Evolutionary conservation across 2,888 invertebrate genomes (phyloP).

Genomic region (Drosophila birchii): DNA sequence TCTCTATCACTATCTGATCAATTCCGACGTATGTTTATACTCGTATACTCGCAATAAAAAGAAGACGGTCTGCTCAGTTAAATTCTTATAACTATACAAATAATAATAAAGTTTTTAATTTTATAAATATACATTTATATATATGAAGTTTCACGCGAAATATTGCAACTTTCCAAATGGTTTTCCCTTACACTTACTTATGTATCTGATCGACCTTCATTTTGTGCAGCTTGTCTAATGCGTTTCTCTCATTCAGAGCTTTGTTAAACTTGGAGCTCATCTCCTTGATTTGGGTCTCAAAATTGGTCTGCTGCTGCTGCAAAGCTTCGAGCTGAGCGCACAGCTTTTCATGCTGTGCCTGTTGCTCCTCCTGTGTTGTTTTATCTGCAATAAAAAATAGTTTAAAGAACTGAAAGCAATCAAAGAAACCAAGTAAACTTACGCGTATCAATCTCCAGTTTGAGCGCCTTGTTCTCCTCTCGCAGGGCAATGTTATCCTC

Average conservation of each 20-base stretch:
- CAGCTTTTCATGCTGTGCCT: slow-evolving; percentile 78
- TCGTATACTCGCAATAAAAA: no score
- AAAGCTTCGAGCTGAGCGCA: slow-evolving; percentile 72
- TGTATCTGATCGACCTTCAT: slow-evolving; percentile 82
- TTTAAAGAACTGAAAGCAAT: background rate
- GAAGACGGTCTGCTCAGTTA: no score
- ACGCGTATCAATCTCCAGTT: slow-evolving; percentile 83
- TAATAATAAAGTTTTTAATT: no score
- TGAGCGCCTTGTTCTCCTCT: slow-evolving; percentile 83
- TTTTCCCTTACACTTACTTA: slow-evolving; percentile 54
- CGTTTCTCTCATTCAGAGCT: slow-evolving; percentile 79
- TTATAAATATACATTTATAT: background rate
- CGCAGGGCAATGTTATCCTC: slow-evolving; percentile 84
- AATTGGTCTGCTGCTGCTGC: slow-evolving; percentile 68
- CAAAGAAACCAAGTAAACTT: slow-evolving; percentile 45
- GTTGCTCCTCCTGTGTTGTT: slow-evolving; percentile 77
- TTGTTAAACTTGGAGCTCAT: slow-evolving; percentile 75
- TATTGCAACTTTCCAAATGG: background rate
- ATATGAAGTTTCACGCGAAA: background rate
- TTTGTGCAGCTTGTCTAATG: slow-evolving; percentile 82
- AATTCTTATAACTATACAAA: no score
- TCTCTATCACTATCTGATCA: no score
- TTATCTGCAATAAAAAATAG: slow-evolving; percentile 67
- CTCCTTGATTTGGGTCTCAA: slow-evolving; percentile 79
- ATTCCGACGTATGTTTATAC: no score